Base-by-base conservation (phyloP, 1,140 invertebrate genomes). In the Harpegnathos saltator region DNA sequence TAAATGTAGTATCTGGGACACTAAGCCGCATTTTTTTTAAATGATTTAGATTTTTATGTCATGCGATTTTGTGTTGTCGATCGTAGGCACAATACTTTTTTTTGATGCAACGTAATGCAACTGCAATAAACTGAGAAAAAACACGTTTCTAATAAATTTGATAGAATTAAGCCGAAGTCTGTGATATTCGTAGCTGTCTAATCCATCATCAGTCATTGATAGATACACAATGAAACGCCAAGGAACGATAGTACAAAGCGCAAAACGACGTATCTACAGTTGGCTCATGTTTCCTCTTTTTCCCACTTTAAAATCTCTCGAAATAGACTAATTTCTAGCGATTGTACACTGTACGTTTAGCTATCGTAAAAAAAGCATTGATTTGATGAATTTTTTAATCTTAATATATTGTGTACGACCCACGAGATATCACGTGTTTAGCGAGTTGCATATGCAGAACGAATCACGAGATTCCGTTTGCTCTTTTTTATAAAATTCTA, bases 161-260 rank as follows among this genome's bases (percentile, higher is more conserved):
- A 7, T 11, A 11, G 7, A 44, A 80, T 80, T 80, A 29, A 38
- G 22, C 58, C 14, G 15, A 78, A 71, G 33, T 65, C 44, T 15
- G 63, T 19, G 22, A 74, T 82, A 82, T 82, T 82, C 74, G 78
- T 82, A 50, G 56, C 1, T 24, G 69, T 69, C 71, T 82, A 58
- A 89, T 89, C 84, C 12, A 77, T 89, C 87, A 89, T 58, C 59
- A 15, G 58, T 56, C 59, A 61, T 29, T 88, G 87, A 89, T 80
- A 81, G 78, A 65, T n/a, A 24, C 38, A 88, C 85, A 88, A 88
- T 73, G 22, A 54, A 50, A 62, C 58, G 38, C 22, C 69, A 88
- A 65, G n/a, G 69, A 80, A 19, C 75, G 54, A 80, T 80, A 44
- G 54, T 38, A 38, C 29, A 33, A 63, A 52, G 63, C 59, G 73